Evolutionary conservation across 1,140 invertebrate species (phyloP).

Genomic region (Penaeus japonicus): DNA sequence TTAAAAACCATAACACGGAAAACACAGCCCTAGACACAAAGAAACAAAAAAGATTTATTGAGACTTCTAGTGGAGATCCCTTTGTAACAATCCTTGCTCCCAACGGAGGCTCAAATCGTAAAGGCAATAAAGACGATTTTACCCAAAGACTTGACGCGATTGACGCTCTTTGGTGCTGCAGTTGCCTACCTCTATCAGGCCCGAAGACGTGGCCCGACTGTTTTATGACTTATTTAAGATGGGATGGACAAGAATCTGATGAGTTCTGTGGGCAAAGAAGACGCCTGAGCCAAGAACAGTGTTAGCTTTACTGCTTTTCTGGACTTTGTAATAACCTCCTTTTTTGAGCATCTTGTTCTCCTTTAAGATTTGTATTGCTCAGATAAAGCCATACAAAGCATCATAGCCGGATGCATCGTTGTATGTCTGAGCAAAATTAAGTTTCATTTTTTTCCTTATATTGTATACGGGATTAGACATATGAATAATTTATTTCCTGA

Average conservation of each 20-base stretch:
- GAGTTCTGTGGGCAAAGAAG: constrained; percentile 49
- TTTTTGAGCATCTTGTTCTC: too few species aligned
- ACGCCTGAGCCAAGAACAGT: constrained; percentile 21
- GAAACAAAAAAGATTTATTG: constrained; percentile 52
- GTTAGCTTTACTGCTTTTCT: background rate
- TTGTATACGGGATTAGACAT: too few species aligned
- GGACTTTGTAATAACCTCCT: too few species aligned
- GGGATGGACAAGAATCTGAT: constrained; percentile 54
- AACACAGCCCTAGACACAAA: constrained; percentile 47
- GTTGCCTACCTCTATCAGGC: constrained; percentile 44
- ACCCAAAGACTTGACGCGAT: background rate
- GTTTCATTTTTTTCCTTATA: too few species aligned
- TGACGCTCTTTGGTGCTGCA: constrained; percentile 24
- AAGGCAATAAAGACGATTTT: constrained; percentile 21
- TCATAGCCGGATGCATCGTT: too few species aligned
- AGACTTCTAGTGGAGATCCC: constrained; percentile 51
- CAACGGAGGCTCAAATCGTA: constrained; percentile 10
- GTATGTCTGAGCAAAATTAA: too few species aligned
- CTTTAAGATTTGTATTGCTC: too few species aligned
- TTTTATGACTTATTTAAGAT: constrained; percentile 57
- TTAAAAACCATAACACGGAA: constrained; percentile 7
- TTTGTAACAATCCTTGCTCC: constrained; percentile 30
- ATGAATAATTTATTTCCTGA: too few species aligned
- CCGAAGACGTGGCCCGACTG: constrained; percentile 49
- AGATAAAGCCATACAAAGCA: too few species aligned